Evolutionary conservation across 2,797 vertebrate species (phyloP), one percentile per base, ranked within the genome.

Genomic region (Lerista edwardsae): DNA sequence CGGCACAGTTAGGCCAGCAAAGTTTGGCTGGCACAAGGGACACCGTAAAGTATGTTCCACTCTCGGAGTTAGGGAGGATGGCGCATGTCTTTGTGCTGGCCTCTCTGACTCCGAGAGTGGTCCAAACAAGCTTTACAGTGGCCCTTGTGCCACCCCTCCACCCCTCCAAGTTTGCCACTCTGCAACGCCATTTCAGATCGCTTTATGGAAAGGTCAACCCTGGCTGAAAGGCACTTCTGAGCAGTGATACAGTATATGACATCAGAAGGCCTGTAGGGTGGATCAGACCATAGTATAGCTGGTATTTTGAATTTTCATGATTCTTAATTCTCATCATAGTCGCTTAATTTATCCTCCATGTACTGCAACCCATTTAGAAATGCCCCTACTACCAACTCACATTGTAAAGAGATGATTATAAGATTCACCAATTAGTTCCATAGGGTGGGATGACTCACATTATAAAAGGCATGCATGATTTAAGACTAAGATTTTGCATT

Each of bases 391-490:
- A 4, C 23, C 34, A 74, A 47, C 14, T 0, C 3, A 41, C 78
- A 29, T 8, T 51, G 55, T 31, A 69, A 64, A 31, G 2, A 23
- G 61, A 36, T 74, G 55, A 55, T 69, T 7, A 31, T n/a, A n/a
- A n/a, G n/a, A n/a, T 9, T 65, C 5, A 79, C 41, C 1, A 87
- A 79, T 59, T 41, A 23, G 3, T 65, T 36, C 75, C 62, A 21
- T 62, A 41, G 10, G 57, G 55, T 83, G 61, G n/a, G 85, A 39
- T 78, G 83, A 83, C 59, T 85, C 59, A 57, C 36, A 14, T 34
- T 69, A 47, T 25, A 77, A n/a, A 57, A n/a, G 47, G 73, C 69
- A 64, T 5, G 29, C n/a, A 79, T 57, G 84, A 81, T 85, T 87
- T 86, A 73, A 68, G 64, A 69, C 59, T 11, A 55, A 65, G 0